These are phyloP conservation scores for Leptinotarsa tumamoca DNA, from an alignment of 2,888 invertebrate genomes.

Conservation along the genomic window DNA sequence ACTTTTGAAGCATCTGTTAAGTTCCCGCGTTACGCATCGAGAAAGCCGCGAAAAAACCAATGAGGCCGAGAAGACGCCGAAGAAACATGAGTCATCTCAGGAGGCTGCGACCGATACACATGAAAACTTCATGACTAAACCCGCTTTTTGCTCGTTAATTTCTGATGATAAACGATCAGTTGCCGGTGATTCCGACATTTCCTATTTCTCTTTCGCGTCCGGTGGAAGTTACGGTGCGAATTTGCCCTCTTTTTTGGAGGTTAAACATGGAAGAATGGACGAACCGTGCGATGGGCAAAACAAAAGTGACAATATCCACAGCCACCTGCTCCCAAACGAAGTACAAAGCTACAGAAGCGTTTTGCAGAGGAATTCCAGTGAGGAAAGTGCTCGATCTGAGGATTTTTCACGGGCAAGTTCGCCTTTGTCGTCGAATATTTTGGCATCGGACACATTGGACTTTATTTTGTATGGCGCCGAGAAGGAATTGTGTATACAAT, in stretches of 20 bases:
- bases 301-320: slow-evolving; percentile 25
- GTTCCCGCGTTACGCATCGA: slow-evolving; percentile 35
- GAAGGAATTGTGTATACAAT: slow-evolving; percentile 56
- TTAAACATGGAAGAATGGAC: slow-evolving; percentile 48
- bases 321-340: slow-evolving; percentile 37
- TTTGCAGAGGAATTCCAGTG: slow-evolving; percentile 41
- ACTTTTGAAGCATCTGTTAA: slow-evolving; percentile 55
- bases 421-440: slow-evolving; percentile 29
- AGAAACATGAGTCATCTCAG: slow-evolving; percentile 42
- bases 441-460: slow-evolving; percentile 54
- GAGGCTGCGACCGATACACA: slow-evolving; percentile 32
- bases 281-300: slow-evolving; percentile 28
- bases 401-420: slow-evolving; percentile 49
- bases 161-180: slow-evolving; percentile 28
- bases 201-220: slow-evolving; percentile 19
- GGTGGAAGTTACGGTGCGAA: slow-evolving; percentile 28
- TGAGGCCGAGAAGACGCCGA: slow-evolving; percentile 29
- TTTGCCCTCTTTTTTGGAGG: slow-evolving; percentile 16
- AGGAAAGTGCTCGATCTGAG: slow-evolving; percentile 47
- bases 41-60: slow-evolving; percentile 29
- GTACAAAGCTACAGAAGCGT: slow-evolving; percentile 41
- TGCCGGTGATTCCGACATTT: slow-evolving; percentile 26
- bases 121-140: slow-evolving; percentile 39
- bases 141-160: slow-evolving; percentile 35
- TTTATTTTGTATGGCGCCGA: slow-evolving; percentile 58